Percentiles rank a stretch among this genome's conserved stretches.
These are phyloP conservation scores for Gouania willdenowi DNA, from an alignment of 2,797 vertebrate species.

Conservation along the genomic window DNA sequence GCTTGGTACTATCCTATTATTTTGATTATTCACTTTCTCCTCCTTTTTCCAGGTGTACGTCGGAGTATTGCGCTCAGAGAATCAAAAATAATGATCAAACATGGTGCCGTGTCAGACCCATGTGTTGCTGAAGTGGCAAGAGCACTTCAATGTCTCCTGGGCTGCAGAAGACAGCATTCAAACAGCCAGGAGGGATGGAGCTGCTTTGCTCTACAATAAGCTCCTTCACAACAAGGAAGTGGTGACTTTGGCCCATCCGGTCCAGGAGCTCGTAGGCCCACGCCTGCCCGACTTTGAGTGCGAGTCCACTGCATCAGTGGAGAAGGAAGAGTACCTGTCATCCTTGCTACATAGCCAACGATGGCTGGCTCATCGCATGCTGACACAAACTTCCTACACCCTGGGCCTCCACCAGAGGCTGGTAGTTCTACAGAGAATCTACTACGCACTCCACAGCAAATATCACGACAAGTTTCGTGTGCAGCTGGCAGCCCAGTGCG, in stretches of 20 bases:
- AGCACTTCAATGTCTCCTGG: slow-evolving; percentile 84
- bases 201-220: slow-evolving; percentile 71
- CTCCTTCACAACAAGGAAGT: slow-evolving; percentile 80
- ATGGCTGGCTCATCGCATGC: slow-evolving; percentile 75
- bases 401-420: slow-evolving; percentile 75
- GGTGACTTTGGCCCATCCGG: slow-evolving; percentile 76
- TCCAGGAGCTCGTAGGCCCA: slow-evolving; percentile 78
- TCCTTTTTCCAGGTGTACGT: slow-evolving; percentile 47
- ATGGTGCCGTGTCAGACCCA: slow-evolving; percentile 82
- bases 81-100: slow-evolving; percentile 78
- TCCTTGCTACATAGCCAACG: slow-evolving; percentile 78
- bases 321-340: slow-evolving; percentile 77
- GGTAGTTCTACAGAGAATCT: slow-evolving; percentile 78
- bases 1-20: too few relatives aligned
- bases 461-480: slow-evolving; percentile 78
- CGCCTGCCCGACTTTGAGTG: slow-evolving; percentile 82
- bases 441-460: slow-evolving; percentile 80
- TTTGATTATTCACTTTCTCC: neutral
- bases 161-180: slow-evolving; percentile 74
- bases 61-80: too few relatives aligned
- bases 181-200: slow-evolving; percentile 65
- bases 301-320: slow-evolving; percentile 70
- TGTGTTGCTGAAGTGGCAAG: slow-evolving; percentile 83
- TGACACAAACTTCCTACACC: slow-evolving; percentile 77
- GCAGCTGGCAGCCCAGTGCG: slow-evolving; percentile 62